Conservation (phyloP, 2,888 invertebrate genomes). For the Didymodactylos carnosus region DNA sequence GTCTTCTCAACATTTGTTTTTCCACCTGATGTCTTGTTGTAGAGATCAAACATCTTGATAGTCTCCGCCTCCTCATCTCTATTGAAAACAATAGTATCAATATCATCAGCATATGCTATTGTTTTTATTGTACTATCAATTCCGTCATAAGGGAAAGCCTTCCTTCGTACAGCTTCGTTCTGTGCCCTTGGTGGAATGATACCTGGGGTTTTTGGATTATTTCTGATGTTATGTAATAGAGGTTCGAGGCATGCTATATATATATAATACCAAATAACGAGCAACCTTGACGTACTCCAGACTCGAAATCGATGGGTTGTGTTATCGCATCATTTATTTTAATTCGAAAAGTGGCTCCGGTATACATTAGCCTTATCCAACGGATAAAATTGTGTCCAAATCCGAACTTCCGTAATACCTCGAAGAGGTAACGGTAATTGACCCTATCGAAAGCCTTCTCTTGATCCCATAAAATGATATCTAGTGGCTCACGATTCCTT, state of each 20-base stretch:
- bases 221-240: not conserved
- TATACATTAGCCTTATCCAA: slow-evolving; percentile 18
- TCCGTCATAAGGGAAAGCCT: not conserved
- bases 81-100: not conserved
- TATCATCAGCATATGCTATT: not conserved
- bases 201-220: slow-evolving; percentile 9
- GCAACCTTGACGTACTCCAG: slow-evolving; percentile 13
- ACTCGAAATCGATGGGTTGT: not conserved
- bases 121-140: not conserved
- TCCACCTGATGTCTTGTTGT: not conserved
- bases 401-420: slow-evolving; percentile 16
- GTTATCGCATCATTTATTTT: slow-evolving; percentile 1
- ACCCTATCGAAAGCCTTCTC: slow-evolving; percentile 20
- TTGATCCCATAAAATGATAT: slow-evolving; percentile 18
- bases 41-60: not conserved
- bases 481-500: not conserved
- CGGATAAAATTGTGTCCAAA: slow-evolving; percentile 17
- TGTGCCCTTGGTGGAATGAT: not conserved
- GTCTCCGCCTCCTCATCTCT: not conserved
- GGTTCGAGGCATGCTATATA: slow-evolving; percentile 10
- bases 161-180: not conserved
- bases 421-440: slow-evolving; percentile 17
- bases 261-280: not conserved
- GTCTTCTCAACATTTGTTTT: not conserved
- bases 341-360: not conserved